phyloP scores from a whole-genome alignment of 2,113 vertebrate genomes.

The Scopus umbretta region DNA sequence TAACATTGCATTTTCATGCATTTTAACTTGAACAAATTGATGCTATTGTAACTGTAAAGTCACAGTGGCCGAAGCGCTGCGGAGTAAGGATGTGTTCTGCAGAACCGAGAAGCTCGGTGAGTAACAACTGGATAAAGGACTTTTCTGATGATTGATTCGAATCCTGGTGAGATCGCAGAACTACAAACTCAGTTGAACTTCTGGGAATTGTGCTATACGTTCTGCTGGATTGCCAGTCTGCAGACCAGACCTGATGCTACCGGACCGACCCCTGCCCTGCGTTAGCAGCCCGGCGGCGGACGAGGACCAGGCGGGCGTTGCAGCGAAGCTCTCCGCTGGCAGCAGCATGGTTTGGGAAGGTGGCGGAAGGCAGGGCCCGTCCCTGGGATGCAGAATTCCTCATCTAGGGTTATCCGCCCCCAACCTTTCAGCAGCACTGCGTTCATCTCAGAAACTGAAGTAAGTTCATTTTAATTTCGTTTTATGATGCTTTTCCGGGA shows the following conservation, averaged over 20 bases:
- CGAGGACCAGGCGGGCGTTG: accelerated
- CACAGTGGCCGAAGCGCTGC: neutral
- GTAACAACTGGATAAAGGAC: neutral
- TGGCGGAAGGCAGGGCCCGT: neutral
- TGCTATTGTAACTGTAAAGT: neutral
- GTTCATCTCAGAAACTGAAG: neutral
- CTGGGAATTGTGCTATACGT: accelerated
- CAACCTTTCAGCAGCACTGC: neutral
- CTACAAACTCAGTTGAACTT: neutral
- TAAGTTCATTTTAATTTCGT: neutral
- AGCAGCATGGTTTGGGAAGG: neutral
- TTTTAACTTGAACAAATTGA: neutral
- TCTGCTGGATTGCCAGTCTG: neutral
- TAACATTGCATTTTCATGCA: neutral
- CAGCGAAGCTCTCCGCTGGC: accelerated
- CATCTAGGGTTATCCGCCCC: neutral
- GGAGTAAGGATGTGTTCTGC: neutral
- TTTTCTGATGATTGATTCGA: conserved; percentile 3
- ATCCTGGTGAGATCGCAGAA: neutral
- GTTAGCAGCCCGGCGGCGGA: neutral
- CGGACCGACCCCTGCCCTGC: too few species aligned
- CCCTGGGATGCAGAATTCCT: neutral
- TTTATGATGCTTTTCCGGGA: neutral
- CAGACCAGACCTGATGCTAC: accelerated
- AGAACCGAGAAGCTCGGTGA: neutral